Evolutionary conservation across 2,113 vertebrate species (phyloP), one percentile per base, ranked within the genome.

Genomic region (Catagonus wagneri): DNA sequence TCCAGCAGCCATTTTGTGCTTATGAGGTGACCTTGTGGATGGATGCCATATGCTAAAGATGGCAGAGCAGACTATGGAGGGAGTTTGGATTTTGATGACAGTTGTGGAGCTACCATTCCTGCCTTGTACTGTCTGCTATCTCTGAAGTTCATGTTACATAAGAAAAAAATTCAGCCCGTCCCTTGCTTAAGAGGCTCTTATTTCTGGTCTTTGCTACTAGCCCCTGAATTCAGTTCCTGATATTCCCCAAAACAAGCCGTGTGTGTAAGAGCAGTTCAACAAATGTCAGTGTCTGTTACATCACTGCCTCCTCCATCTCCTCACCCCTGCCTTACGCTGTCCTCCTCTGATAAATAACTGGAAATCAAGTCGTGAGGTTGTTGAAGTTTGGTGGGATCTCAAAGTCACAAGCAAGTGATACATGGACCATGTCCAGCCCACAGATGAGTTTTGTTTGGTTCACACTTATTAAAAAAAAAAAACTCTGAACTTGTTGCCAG

Each of bases 191-290:
- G 54, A 80, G 36, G 69, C 17, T 13, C 1, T 61, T 89, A 52
- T 72, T 71, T 95, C 72, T 56, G 71, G 22, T 39, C 52, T 96
- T 94, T 89, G 87, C 19, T 83, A 7, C 44, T 50, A 81, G 54
- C 71, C 12, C 63, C n/a, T 65, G 32, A 56, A 50, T 74, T 75
- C 29, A 83, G 13, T 79, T 81, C 72, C 36, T 25, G 29, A 71
- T 75, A 54, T 17, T 78, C 16, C 39, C 34, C 20, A 54, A 72
- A 81, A 44, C 39, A 16, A 71, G 44, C 16, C n/a, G 69, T 50
- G 78, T 56, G 1, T 54, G 1, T 27, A 79, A 71, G 19, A 76
- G 63, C 12, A 83, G 23, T 86, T 72, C 39, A 74, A 52, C 78
- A 61, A 32, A 69, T 71, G 52, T 19, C 76, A 60, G 25, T 27